phyloP scores from a whole-genome alignment of 2,797 vertebrate species.

The Mormyrops attenuatus region DNA sequence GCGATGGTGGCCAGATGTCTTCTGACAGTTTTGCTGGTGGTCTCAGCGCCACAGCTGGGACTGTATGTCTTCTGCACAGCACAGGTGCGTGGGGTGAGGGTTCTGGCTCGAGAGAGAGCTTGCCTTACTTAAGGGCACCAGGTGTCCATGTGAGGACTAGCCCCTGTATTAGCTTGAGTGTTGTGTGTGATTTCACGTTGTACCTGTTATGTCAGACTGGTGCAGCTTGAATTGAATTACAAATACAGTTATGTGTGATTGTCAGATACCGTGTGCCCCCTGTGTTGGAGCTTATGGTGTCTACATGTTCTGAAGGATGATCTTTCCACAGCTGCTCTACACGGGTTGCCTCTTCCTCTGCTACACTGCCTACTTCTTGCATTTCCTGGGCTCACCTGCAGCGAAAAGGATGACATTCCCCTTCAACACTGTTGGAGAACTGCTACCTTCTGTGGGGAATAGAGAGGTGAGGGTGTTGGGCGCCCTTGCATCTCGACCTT shows the following conservation, averaged over 20 bases:
- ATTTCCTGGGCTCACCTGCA: conserved; percentile 75
- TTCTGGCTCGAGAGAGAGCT: neutral
- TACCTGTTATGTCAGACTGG: neutral
- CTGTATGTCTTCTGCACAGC: conserved; percentile 86
- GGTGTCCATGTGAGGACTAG: neutral
- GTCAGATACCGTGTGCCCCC: neutral
- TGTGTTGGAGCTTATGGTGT: neutral
- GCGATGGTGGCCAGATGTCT: conserved; percentile 80
- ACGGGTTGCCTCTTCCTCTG: conserved; percentile 75
- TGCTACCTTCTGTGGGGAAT: conserved; percentile 66
- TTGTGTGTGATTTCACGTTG: neutral
- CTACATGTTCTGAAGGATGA: neutral
- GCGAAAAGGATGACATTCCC: conserved; percentile 74
- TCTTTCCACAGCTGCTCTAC: conserved; percentile 70
- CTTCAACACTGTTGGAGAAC: conserved; percentile 60
- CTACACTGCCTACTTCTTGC: conserved; percentile 75
- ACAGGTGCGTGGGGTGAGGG: conserved; percentile 64
- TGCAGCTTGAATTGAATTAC: neutral
- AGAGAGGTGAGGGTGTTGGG: conserved; percentile 60
- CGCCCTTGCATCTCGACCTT: neutral
- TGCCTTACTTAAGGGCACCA: neutral
- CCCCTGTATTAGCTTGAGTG: neutral
- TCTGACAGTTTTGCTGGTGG: conserved; percentile 74
- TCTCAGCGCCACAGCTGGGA: conserved; percentile 76
- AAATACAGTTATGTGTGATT: neutral